Conservation (phyloP, 2,797 vertebrate genomes). For the Hippocampus kuda region DNA sequence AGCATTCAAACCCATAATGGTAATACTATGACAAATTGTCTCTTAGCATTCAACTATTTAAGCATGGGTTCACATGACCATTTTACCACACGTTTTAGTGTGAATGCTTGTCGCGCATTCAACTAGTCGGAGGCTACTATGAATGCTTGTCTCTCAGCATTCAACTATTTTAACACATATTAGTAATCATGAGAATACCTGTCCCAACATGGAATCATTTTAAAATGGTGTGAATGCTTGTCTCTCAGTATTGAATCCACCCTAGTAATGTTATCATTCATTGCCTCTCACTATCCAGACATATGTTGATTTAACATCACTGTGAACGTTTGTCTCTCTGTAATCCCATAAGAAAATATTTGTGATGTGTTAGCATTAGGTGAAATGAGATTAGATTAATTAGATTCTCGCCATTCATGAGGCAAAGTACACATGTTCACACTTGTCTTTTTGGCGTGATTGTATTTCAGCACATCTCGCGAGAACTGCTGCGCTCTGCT, state of each 20-base stretch:
- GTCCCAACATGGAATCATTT: neutral
- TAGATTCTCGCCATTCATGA: neutral
- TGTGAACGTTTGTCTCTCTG: neutral
- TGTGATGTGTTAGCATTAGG: neutral
- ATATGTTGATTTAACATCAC: neutral
- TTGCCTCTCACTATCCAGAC: neutral
- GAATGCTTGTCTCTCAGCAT: neutral
- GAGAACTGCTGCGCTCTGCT: constrained; percentile 34
- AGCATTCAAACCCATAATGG: neutral
- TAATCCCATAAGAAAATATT: neutral
- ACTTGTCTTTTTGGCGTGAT: neutral
- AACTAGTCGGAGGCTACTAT: neutral
- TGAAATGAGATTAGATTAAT: neutral
- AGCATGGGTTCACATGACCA: neutral
- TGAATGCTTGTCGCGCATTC: neutral
- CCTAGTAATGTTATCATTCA: too few species aligned
- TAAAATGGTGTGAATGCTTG: neutral
- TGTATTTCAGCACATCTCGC: constrained; percentile 41
- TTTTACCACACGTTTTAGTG: neutral
- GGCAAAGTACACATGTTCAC: neutral
- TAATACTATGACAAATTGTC: neutral
- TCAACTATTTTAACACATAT: neutral
- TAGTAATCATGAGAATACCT: neutral
- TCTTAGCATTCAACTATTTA: neutral
- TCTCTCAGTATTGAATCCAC: neutral